Evolutionary conservation across 2,888 invertebrate species (phyloP).

Genomic region (Heliconius ethilla): DNA sequence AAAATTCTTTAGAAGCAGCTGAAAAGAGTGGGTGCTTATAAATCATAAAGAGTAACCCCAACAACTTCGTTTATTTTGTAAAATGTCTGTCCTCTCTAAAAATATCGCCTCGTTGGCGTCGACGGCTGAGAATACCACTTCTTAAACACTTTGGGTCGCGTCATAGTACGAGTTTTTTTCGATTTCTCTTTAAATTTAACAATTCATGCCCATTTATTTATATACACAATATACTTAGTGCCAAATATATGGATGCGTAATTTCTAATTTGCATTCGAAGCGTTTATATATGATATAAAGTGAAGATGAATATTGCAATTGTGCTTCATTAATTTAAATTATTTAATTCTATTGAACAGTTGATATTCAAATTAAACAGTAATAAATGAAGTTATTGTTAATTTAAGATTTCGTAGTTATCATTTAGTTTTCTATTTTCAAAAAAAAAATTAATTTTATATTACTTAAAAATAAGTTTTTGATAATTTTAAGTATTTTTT

Average conservation of each 20-base stretch:
- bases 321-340: neutral
- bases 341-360: neutral
- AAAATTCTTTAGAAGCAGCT: conserved; percentile 34
- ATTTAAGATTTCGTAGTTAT: neutral
- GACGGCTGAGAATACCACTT: conserved; percentile 68
- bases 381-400: neutral
- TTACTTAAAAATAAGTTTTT: neutral
- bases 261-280: neutral
- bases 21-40: conserved; percentile 54
- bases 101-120: conserved; percentile 74
- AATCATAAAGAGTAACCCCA: conserved; percentile 65
- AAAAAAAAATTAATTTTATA: neutral
- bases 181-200: conserved; percentile 17
- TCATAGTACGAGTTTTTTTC: conserved; percentile 51
- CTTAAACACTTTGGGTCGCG: conserved; percentile 59
- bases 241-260: conserved; percentile 17
- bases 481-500: neutral
- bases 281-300: neutral
- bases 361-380: too few relatives aligned
- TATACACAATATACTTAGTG: neutral
- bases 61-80: conserved; percentile 76
- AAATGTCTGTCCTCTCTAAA: conserved; percentile 78
- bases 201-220: conserved; percentile 22
- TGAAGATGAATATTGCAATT: neutral
- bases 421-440: neutral